Base-by-base conservation (phyloP, 2,888 invertebrate genomes). In the Folsomia candida region DNA sequence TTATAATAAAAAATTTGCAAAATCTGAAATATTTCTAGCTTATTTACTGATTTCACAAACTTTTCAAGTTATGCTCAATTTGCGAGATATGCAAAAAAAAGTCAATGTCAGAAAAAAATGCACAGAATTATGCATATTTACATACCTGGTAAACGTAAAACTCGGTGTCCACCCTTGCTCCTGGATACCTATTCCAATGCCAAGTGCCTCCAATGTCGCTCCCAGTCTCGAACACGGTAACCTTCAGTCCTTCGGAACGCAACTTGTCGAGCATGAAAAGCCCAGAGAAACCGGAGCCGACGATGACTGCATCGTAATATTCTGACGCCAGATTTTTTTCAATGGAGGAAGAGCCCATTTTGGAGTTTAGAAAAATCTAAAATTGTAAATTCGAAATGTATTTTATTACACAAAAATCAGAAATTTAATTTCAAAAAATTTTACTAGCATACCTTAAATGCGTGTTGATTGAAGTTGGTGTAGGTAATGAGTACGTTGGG, bases 121-220 rank as follows among this genome's bases (percentile, higher is more conserved):
- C n/a, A 37, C 37, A 37, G 37, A 37, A 37, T 37, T 14, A 37
- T n/a, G n/a, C n/a, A n/a, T n/a, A 37, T 37, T 37, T 37, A 37
- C 4, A 14, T 37, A 37, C 37, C 57, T 59, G 59, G 25, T 59
- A 59, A 4, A 59, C n/a, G n/a, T 59, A 59, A 59, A 59, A 59
- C 9, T 59, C 59, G 6, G 59, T 24, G 26, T 69, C 69, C 1
- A 66, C 69, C 9, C 69, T 51, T 2, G 65, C 65, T 18, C 69
- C 69, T 1, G 69, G 69, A 37, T 69, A 69, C 24, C 57, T 18
- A 29, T 64, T 69, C 57, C 54, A 69, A 24, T 26, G 63, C 69
- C 69, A 69, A 4, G 51, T 59, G 11, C 69, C 69, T n/a, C 69
- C 69, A 2, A 69, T 47, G 1, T 25, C 69, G 22, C 60, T 58